Conservation (phyloP, 2,113 vertebrate species). For the Turdus rufiventris region DNA sequence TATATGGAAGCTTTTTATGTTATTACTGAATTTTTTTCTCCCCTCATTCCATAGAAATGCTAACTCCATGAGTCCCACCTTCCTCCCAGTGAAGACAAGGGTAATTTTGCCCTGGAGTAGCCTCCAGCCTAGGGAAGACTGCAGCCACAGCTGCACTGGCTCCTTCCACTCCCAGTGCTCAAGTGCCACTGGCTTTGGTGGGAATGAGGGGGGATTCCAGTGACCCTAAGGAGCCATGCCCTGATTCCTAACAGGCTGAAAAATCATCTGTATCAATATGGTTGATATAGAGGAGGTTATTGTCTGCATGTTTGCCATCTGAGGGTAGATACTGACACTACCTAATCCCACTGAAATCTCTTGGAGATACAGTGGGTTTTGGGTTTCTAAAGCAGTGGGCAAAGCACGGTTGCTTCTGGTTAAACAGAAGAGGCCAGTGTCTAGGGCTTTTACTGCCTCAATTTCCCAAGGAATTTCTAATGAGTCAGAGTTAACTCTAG, state of each 20-base stretch:
- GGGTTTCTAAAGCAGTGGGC: neutral
- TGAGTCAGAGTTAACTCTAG: conserved; percentile 57
- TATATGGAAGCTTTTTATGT: neutral
- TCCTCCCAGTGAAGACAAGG: neutral
- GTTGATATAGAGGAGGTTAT: neutral
- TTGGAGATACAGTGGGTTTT: neutral
- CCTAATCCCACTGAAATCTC: neutral
- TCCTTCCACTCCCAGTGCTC: neutral
- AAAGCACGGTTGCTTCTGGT: neutral
- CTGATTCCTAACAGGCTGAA: accelerated
- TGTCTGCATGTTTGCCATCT: neutral
- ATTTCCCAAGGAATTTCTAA: conserved; percentile 72
- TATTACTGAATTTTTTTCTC: neutral
- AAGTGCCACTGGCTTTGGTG: neutral
- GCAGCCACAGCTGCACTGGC: accelerated
- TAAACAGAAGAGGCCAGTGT: conserved; percentile 23
- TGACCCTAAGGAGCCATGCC: accelerated
- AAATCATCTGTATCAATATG: neutral
- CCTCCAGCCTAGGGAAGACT: neutral
- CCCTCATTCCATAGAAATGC: neutral
- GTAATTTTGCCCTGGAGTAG: neutral
- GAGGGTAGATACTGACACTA: neutral
- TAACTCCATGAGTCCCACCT: neutral
- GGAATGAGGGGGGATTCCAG: neutral
- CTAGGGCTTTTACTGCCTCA: conserved; percentile 64